phyloP scores from a whole-genome alignment of 2,113 vertebrate genomes.

The Mugil cephalus region DNA sequence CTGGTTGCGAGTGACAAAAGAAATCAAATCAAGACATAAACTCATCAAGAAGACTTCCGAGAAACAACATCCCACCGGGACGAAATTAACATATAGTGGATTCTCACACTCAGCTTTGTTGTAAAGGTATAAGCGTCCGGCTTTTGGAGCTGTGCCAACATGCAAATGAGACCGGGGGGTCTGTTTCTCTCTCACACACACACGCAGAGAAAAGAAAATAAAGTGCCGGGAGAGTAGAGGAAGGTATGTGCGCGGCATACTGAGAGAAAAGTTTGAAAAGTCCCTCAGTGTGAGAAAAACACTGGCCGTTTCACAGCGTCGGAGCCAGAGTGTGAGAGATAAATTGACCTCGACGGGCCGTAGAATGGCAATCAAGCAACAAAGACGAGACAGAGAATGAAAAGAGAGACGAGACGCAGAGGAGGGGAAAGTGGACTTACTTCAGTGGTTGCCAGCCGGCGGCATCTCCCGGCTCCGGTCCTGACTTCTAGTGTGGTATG shows the following conservation, averaged over 20 bases:
- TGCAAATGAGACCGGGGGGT: conserved; percentile 54
- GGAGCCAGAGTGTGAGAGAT: conserved; percentile 53
- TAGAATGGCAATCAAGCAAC: conserved; percentile 47
- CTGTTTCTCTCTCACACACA: conserved; percentile 44
- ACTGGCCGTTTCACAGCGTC: conserved; percentile 48
- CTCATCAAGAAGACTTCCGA: neutral
- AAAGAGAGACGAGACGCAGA: conserved; percentile 8
- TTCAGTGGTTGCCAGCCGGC: conserved; percentile 56
- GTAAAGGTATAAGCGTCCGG: conserved; percentile 36
- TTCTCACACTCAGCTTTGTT: neutral
- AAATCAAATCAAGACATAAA: conserved; percentile 12
- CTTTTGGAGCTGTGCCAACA: conserved; percentile 52
- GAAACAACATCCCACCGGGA: conserved; percentile 11
- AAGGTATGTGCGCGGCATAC: conserved; percentile 66
- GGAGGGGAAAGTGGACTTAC: conserved; percentile 69
- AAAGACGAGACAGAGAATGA: conserved; percentile 29
- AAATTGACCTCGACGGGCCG: conserved; percentile 60
- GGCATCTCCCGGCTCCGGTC: conserved; percentile 49
- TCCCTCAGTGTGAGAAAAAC: conserved; percentile 62
- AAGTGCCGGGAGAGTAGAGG: conserved; percentile 30
- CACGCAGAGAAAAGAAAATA: conserved; percentile 42
- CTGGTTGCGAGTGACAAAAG: neutral
- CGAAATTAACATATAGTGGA: neutral
- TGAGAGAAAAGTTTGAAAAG: conserved; percentile 73
- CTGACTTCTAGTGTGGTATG: conserved; percentile 36